Conservation (phyloP, 2,888 invertebrate genomes). For the Helleia helle region DNA sequence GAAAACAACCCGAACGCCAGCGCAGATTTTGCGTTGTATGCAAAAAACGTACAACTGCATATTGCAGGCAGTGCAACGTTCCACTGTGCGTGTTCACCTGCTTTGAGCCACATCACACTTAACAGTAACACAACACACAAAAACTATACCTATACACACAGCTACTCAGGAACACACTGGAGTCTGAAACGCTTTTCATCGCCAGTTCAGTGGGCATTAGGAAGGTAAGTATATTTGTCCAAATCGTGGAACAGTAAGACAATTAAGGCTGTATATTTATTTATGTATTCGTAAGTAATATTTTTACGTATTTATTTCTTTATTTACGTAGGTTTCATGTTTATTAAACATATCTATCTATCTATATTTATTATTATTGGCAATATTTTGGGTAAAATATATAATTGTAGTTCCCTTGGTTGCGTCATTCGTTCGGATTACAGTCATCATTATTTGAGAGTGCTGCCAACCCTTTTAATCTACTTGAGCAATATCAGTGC, state of each 20-base stretch:
- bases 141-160: conserved; percentile 9
- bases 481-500: conserved; percentile 7
- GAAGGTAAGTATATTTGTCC: conserved; percentile 12
- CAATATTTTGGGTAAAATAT: conserved; percentile 11
- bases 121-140: conserved; percentile 7
- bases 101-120: conserved; percentile 13
- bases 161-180: conserved; percentile 10
- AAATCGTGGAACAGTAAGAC: conserved; percentile 12
- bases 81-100: conserved; percentile 17
- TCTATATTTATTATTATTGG: too few relatives aligned
- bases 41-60: conserved; percentile 15
- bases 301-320: conserved; percentile 11
- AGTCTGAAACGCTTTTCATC: conserved; percentile 10
- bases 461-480: too few relatives aligned
- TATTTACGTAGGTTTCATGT: conserved; percentile 10
- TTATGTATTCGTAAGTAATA: too few relatives aligned
- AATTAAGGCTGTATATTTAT: conserved; percentile 11
- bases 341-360: conserved; percentile 6
- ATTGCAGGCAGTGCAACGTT: conserved; percentile 15
- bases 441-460: too few relatives aligned
- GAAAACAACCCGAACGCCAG: conserved; percentile 9
- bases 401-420: conserved; percentile 8
- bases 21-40: conserved; percentile 14
- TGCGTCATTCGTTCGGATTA: conserved; percentile 10
- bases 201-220: conserved; percentile 12